phyloP scores from a whole-genome alignment of 2,113 vertebrate genomes.

The Nothobranchius furzeri region DNA sequence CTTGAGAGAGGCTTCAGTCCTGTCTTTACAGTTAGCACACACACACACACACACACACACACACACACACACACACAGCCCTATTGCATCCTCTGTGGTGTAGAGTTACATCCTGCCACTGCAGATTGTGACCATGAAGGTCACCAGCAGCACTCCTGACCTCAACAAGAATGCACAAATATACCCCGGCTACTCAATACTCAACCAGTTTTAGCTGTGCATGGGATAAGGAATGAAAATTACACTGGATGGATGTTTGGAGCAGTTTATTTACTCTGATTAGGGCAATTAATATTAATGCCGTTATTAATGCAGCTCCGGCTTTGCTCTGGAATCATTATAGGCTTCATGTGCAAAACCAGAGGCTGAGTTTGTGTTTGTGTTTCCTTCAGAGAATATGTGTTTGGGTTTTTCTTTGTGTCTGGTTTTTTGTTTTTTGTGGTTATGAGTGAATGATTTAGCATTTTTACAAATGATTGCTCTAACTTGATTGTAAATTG shows the following conservation, averaged over 20 bases:
- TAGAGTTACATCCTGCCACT: conserved; percentile 70
- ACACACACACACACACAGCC: not conserved
- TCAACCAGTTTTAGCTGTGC: conserved; percentile 42
- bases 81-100: conserved; percentile 41
- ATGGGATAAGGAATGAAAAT: conserved; percentile 40
- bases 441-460: conserved; percentile 14
- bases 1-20: conserved; percentile 44
- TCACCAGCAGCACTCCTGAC: conserved; percentile 54
- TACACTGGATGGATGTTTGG: conserved; percentile 30
- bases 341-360: conserved; percentile 56
- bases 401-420: conserved; percentile 5
- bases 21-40: conserved; percentile 53
- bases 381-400: conserved; percentile 33
- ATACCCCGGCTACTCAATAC: conserved; percentile 45
- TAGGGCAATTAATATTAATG: conserved; percentile 59
- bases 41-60: conserved; percentile 22
- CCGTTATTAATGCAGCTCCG: conserved; percentile 48
- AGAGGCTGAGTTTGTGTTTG: conserved; percentile 22
- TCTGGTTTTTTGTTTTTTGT: conserved; percentile 4
- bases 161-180: conserved; percentile 53
- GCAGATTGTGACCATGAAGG: conserved; percentile 71
- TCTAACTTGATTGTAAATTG: not conserved
- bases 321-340: conserved; percentile 35
- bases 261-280: conserved; percentile 59
- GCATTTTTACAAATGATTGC: conserved; percentile 11